Evolutionary conservation across 2,888 invertebrate species (phyloP).

Genomic region (Drosophila borborema): DNA sequence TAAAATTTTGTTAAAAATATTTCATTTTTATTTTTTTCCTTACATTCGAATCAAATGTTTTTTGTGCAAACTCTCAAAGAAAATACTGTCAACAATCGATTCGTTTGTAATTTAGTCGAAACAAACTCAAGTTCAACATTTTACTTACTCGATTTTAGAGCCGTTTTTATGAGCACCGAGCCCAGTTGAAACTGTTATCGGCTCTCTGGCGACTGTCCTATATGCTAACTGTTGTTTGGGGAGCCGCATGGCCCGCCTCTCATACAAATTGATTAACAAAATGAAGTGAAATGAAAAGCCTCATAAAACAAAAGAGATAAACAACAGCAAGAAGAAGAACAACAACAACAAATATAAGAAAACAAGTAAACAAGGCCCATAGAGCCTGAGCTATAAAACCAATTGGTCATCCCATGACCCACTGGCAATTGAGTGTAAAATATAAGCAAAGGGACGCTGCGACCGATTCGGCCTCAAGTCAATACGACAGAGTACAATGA

Average conservation of each 20-base stretch:
- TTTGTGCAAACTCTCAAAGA: neutral
- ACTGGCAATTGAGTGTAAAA: slow-evolving; percentile 70
- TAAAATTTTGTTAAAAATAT: neutral
- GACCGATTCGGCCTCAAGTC: slow-evolving; percentile 37
- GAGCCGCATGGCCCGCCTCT: slow-evolving; percentile 7
- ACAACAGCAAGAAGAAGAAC: neutral
- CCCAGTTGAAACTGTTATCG: neutral
- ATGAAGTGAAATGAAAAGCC: slow-evolving; percentile 66
- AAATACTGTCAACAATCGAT: slow-evolving; percentile 1
- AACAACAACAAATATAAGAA: neutral
- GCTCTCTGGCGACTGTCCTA: neutral
- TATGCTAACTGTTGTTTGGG: slow-evolving; percentile 25
- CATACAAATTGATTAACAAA: slow-evolving; percentile 70
- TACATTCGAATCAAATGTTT: neutral
- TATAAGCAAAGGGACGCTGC: slow-evolving; percentile 54
- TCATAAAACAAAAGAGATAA: slow-evolving; percentile 52
- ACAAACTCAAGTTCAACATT: neutral
- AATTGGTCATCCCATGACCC: slow-evolving; percentile 62
- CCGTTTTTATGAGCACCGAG: neutral
- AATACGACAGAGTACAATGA: slow-evolving; percentile 50
- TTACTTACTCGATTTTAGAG: slow-evolving; percentile 1
- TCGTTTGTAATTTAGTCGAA: neutral
- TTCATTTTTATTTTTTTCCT: neutral
- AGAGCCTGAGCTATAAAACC: slow-evolving; percentile 45
- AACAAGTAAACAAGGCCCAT: slow-evolving; percentile 9